Evolutionary conservation across 2,888 invertebrate genomes (phyloP).

Genomic region (Rhamnusium bicolor): DNA sequence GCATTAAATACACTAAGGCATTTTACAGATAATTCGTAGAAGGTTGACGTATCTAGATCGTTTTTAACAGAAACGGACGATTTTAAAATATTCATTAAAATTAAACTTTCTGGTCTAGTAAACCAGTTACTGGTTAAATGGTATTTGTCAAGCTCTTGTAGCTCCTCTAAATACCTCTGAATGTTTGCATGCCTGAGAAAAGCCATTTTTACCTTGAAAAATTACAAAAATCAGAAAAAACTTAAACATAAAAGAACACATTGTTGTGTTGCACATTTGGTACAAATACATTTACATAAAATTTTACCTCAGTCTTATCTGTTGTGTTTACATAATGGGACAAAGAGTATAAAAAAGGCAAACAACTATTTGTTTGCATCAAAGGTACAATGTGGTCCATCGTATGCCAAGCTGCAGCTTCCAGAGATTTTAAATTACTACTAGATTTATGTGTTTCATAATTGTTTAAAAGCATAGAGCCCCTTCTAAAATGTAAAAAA

Average conservation of each 20-base stretch:
- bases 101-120: conserved; percentile 76
- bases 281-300: too few relatives aligned
- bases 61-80: conserved; percentile 64
- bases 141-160: conserved; percentile 64
- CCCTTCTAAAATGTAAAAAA: conserved; percentile 63
- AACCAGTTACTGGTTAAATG: conserved; percentile 76
- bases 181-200: conserved; percentile 69
- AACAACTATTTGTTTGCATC: conserved; percentile 69
- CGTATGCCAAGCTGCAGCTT: conserved; percentile 70
- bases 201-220: conserved; percentile 63
- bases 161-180: conserved; percentile 69
- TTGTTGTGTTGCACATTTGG: too few relatives aligned
- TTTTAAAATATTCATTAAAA: conserved; percentile 74
- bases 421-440: conserved; percentile 70
- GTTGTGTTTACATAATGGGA: conserved; percentile 60
- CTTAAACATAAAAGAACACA: too few relatives aligned
- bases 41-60: conserved; percentile 72
- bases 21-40: conserved; percentile 76
- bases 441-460: conserved; percentile 67
- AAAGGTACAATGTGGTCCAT: conserved; percentile 72
- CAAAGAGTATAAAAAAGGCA: conserved; percentile 70
- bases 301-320: conserved; percentile 53
- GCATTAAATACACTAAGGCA: conserved; percentile 75
- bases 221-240: neutral
- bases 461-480: conserved; percentile 72